Evolutionary conservation across 2,888 invertebrate genomes (phyloP).

Genomic region (Dryobota labecula): DNA sequence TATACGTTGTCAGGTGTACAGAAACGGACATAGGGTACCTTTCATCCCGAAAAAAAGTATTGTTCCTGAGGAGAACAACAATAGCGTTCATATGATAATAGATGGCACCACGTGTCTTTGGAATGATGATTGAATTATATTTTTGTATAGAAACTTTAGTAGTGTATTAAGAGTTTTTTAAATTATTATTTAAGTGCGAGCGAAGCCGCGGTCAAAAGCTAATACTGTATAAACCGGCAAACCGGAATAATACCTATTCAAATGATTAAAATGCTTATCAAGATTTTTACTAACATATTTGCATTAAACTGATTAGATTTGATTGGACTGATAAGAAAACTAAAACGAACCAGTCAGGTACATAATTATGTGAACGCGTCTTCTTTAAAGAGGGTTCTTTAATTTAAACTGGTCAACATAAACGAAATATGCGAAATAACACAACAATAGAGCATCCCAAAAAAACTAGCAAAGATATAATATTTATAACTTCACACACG

Average conservation of each 20-base stretch:
- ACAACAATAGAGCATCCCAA: neutral
- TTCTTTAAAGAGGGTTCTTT: neutral
- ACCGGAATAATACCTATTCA: conserved; percentile 6
- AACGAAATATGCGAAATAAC: neutral
- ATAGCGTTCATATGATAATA: no score
- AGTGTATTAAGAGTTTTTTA: no score
- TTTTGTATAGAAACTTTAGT: no score
- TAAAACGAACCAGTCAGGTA: conserved; percentile 1
- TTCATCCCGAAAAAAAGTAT: no score
- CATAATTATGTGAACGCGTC: neutral
- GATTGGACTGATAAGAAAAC: conserved; percentile 16
- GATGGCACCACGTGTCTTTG: no score
- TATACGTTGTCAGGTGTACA: no score
- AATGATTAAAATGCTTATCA: neutral
- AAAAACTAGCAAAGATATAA: conserved; percentile 55
- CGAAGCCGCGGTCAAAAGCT: no score
- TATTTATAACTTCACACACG: conserved; percentile 57
- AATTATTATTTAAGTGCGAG: no score
- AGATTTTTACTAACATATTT: conserved; percentile 20
- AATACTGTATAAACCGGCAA: neutral
- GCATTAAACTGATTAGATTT: neutral
- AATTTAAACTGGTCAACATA: neutral
- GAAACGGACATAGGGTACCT: no score
- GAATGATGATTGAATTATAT: no score
- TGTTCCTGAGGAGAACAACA: no score